Percentiles rank a stretch among this genome's conserved stretches.
Evolutionary conservation across 2,797 vertebrate species (phyloP).

Genomic region (Acridotheres tristis): DNA sequence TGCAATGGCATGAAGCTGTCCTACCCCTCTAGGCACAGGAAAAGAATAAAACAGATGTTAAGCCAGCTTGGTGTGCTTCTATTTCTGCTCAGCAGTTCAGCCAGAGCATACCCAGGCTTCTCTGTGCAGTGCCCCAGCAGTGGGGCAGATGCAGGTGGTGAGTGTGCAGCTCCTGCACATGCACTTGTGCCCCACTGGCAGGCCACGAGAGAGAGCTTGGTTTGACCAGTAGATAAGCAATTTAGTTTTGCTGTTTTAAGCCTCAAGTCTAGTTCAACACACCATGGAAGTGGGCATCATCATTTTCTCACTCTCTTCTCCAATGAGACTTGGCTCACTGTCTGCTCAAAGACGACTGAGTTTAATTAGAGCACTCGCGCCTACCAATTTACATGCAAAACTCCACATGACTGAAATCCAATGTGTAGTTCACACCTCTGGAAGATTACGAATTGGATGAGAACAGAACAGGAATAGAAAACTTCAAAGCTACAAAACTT

Average conservation of each 20-base stretch:
- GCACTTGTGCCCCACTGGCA: fast-evolving
- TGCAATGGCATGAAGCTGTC: neutral
- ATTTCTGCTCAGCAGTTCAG: neutral
- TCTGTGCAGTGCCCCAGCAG: neutral
- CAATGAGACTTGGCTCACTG: neutral
- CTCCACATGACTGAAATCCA: neutral
- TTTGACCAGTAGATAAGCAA: neutral
- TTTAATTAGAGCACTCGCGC: neutral
- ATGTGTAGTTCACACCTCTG: neutral
- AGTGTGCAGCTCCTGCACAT: neutral
- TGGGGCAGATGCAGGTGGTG: fast-evolving
- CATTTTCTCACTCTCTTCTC: neutral
- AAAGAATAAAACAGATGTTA: neutral
- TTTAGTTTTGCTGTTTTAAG: neutral
- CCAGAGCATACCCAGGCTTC: neutral
- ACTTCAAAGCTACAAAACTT: neutral
- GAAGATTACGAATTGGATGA: neutral
- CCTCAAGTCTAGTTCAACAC: neutral
- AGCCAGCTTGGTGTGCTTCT: neutral
- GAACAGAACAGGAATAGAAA: neutral
- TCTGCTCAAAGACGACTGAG: neutral
- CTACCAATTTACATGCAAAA: neutral
- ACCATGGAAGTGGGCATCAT: fast-evolving
- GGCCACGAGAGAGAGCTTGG: neutral
- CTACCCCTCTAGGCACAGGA: neutral